Base-by-base conservation (phyloP, 30 jellyfish, hydroid and myxozoan species). In the Aurelia aurita region DNA sequence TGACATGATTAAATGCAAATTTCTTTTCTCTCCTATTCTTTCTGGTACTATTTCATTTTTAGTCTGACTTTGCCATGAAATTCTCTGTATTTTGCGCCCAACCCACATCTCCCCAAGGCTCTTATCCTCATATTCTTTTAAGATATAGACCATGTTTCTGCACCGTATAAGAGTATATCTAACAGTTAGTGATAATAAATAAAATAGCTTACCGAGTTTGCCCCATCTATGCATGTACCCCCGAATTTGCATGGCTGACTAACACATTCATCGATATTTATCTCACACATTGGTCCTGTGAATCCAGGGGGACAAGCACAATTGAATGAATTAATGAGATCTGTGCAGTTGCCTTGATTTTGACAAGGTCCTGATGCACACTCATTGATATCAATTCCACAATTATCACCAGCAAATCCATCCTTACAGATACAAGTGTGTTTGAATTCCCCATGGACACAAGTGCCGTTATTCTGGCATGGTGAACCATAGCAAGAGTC, bases 341-440 rank as follows among this genome's bases (percentile, higher is more conserved):
- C 91, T 0, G 89, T 77, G 47, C 97, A 90, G 31, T 35, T 90
- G 15, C 90, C 96, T 35, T 58, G 25, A 47, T 68, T 74, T 19
- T 60, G 89, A 46, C 97, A 90, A 3, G 97, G 93, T n/a, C 72
- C 45, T 39, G 96, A 77, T 22, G 45, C 90, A 65, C 97, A 90
- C 77, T 90, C 99, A 72, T 94, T 78, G 70, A 94, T 80, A 72
- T 94, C 87, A 43, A 82, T 59, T 39, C 84, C 97, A 69, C 99
- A 94, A 78, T 89, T 32, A 26, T 35, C 58, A 18, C 99, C 99
- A 3, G 97, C 72, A 87, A 44, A 94, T n/a, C 99, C 99, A 58
- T 78, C 91, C 3, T 16, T 35, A 70, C 99, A 94, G 15, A 25
- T 34, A 72, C 99, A 94, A 19, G 89, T 85, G 89, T 74, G 89